These are phyloP conservation scores for Eulemur coronatus DNA, from an alignment of 2,797 vertebrate species.

Conservation along the genomic window DNA sequence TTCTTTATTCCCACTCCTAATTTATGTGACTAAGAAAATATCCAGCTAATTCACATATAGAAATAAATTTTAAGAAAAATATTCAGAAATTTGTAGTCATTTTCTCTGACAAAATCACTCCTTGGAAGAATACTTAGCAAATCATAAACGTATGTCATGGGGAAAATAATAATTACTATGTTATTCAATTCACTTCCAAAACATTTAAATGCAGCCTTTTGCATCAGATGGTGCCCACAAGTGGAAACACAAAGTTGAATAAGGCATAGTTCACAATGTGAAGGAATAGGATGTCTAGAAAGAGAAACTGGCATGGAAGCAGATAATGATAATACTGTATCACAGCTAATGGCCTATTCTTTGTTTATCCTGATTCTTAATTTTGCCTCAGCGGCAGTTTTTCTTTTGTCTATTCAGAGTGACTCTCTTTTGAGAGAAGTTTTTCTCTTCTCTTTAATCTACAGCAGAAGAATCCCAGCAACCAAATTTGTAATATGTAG, in stretches of 20 bases:
- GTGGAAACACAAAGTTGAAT: background rate
- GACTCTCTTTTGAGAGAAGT: background rate
- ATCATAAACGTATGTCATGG: background rate
- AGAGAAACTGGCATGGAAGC: background rate
- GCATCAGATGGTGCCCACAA: background rate
- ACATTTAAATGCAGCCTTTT: background rate
- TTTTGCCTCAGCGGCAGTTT: background rate
- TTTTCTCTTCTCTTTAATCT: background rate
- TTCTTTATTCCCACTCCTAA: background rate
- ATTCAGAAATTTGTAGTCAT: constrained; percentile 41
- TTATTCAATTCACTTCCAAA: background rate
- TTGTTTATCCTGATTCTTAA: background rate
- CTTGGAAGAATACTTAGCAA: background rate
- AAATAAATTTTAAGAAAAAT: constrained; percentile 11
- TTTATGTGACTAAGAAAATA: constrained; percentile 68
- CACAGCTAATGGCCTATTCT: background rate
- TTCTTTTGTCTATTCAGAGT: background rate
- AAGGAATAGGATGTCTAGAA: background rate
- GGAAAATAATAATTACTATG: background rate
- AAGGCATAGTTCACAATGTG: background rate
- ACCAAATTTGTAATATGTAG: background rate
- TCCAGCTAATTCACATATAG: constrained; percentile 53
- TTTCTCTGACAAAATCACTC: constrained; percentile 47
- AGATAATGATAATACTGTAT: background rate
- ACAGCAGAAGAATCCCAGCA: background rate